Conservation (phyloP, 2,797 vertebrate genomes). For the Muscicapa striata region DNA sequence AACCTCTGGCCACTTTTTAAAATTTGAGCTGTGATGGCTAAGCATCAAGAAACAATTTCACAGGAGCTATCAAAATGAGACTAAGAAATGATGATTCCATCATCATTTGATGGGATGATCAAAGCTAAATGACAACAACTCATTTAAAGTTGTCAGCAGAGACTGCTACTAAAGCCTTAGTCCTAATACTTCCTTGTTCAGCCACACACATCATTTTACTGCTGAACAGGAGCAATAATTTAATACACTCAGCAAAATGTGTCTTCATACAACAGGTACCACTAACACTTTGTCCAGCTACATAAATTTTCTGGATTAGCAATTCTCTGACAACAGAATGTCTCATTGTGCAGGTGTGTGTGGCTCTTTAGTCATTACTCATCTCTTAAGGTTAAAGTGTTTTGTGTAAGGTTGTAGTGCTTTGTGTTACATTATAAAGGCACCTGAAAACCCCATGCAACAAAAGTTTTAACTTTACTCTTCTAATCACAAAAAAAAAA, state of each 20-base stretch:
- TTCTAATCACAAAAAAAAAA: background rate
- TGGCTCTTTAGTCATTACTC: background rate
- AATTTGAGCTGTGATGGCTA: background rate
- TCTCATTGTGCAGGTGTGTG: fast-evolving
- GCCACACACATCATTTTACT: background rate
- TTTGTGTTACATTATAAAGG: background rate
- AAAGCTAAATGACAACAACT: background rate
- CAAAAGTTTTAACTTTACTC: background rate
- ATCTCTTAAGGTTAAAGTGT: background rate
- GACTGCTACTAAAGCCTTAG: background rate
- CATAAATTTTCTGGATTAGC: background rate
- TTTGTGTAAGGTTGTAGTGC: background rate
- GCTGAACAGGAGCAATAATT: background rate
- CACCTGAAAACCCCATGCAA: background rate
- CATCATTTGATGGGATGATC: too few species aligned
- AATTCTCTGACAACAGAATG: background rate
- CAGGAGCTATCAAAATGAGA: background rate
- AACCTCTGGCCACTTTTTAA: background rate
- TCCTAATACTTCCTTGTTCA: background rate
- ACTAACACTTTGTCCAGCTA: background rate
- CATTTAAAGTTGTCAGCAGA: background rate
- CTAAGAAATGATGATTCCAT: background rate
- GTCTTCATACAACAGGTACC: background rate
- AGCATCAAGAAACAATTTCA: background rate
- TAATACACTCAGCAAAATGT: background rate